phyloP scores from a whole-genome alignment of 1,140 invertebrate genomes.

The Thaumatotibia leucotreta region DNA sequence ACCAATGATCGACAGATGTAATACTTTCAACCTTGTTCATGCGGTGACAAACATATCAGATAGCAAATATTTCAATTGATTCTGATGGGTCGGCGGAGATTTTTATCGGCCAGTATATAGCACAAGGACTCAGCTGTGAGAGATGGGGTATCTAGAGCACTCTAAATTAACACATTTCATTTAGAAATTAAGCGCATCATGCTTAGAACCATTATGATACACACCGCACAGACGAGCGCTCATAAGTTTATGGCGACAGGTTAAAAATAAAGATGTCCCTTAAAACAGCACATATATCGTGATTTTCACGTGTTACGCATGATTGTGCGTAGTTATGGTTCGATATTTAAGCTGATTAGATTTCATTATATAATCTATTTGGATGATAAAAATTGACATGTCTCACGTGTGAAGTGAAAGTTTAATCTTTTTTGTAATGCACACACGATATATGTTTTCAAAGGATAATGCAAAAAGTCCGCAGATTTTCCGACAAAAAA shows the following conservation, averaged over 20 bases:
- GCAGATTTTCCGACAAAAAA: too few relatives aligned
- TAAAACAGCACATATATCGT: too few relatives aligned
- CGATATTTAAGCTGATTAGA: too few relatives aligned
- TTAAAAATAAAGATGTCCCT: neutral
- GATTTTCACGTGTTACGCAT: too few relatives aligned
- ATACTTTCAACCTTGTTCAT: neutral
- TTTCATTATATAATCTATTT: too few relatives aligned
- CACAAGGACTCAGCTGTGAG: constrained; percentile 25
- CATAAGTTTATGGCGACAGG: neutral
- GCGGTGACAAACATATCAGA: neutral
- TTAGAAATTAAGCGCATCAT: constrained; percentile 12
- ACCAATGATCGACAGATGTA: neutral
- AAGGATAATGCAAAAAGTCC: too few relatives aligned
- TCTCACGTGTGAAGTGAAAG: too few relatives aligned
- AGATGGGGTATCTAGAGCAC: constrained; percentile 23
- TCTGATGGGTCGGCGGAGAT: neutral
- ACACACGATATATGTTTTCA: too few relatives aligned
- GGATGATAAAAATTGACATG: too few relatives aligned
- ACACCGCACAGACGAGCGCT: neutral
- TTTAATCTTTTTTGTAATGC: too few relatives aligned
- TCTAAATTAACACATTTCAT: constrained; percentile 21
- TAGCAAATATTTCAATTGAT: constrained; percentile 22
- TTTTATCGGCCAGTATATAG: constrained; percentile 27
- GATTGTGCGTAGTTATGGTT: too few relatives aligned
- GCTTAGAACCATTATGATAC: neutral